These are phyloP conservation scores for Empidonax traillii DNA, from an alignment of 2,113 vertebrate genomes.

Conservation along the genomic window DNA sequence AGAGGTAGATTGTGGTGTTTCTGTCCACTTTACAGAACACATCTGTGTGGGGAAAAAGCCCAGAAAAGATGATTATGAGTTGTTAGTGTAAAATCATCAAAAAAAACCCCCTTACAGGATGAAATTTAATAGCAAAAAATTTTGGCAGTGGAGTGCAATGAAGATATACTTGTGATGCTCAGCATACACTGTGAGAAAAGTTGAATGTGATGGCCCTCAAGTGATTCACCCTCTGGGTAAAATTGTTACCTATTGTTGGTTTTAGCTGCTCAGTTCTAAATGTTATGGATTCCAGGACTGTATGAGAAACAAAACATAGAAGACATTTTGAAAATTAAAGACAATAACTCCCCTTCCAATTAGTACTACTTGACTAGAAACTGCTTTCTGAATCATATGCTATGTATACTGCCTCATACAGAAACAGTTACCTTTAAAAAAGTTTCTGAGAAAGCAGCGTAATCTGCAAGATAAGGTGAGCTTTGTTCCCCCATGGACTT, in stretches of 20 bases:
- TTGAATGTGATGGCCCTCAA: background rate
- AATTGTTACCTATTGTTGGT: constrained; percentile 26
- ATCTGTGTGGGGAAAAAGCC: background rate
- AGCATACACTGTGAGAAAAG: background rate
- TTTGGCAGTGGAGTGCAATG: background rate
- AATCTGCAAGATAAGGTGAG: background rate
- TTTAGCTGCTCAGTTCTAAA: constrained; percentile 26
- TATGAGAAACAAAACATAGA: constrained; percentile 7
- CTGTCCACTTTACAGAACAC: background rate
- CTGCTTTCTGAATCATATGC: background rate
- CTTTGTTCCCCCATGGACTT: background rate
- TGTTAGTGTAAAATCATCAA: background rate
- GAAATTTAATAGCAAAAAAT: background rate
- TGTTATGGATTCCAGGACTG: background rate
- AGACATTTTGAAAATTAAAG: background rate
- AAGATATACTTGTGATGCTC: background rate
- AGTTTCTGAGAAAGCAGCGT: background rate
- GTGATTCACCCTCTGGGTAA: background rate
- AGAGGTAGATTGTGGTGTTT: background rate
- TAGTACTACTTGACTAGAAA: background rate
- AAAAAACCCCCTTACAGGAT: background rate
- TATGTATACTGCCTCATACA: background rate
- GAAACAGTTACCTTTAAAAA: background rate
- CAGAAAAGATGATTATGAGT: background rate
- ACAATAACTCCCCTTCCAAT: background rate